Evolutionary conservation across 2,797 vertebrate species (phyloP).

Genomic region (Arnoldichthys spilopterus): DNA sequence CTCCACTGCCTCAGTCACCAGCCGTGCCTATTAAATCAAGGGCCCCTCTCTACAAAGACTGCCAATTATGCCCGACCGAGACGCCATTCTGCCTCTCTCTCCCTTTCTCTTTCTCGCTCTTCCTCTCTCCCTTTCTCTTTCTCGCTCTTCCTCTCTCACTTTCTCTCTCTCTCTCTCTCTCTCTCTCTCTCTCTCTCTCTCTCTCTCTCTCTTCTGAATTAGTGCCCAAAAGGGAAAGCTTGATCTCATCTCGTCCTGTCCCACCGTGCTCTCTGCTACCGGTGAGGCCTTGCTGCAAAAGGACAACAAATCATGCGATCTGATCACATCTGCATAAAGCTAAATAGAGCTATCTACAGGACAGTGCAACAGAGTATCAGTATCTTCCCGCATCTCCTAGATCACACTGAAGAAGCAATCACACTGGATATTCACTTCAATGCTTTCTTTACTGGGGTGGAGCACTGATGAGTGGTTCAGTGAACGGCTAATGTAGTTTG

Average conservation of each 20-base stretch:
- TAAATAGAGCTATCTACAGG: background rate
- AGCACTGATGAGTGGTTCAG: background rate
- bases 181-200: too few relatives aligned
- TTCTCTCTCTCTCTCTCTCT: constrained; percentile 47
- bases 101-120: constrained; percentile 50
- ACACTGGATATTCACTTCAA: background rate
- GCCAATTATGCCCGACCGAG: constrained; percentile 75
- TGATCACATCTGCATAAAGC: constrained; percentile 10
- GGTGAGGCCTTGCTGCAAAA: constrained; percentile 57
- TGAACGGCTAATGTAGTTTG: background rate
- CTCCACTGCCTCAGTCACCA: constrained; percentile 78
- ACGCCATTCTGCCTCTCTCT: constrained; percentile 58
- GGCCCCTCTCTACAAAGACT: constrained; percentile 75
- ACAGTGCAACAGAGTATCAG: background rate
- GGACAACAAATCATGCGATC: constrained; percentile 43
- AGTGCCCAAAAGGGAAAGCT: constrained; percentile 70
- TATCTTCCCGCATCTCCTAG: background rate
- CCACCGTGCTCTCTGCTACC: constrained; percentile 58
- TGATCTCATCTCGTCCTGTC: constrained; percentile 67
- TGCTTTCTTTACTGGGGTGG: background rate
- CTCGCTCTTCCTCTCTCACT: constrained; percentile 51
- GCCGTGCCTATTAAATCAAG: constrained; percentile 79
- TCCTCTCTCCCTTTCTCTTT: background rate
- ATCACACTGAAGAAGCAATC: background rate
- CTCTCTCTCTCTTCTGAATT: constrained; percentile 64